Evolutionary conservation across 1,140 invertebrate genomes (phyloP).

Genomic region (Saxidomus purpurata): DNA sequence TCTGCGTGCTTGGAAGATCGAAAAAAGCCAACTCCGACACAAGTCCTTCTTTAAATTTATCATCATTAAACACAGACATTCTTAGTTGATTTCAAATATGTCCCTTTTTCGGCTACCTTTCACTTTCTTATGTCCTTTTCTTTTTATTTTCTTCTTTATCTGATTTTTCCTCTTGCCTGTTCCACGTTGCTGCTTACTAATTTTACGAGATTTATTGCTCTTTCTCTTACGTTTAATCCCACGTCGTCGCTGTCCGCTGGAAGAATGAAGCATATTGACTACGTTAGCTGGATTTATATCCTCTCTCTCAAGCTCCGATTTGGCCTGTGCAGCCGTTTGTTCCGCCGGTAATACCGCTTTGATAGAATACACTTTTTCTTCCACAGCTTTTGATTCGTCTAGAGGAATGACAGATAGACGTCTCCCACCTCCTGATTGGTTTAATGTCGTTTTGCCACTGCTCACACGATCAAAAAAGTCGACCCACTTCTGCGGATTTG

Average conservation of each 20-base stretch:
- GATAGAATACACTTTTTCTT: slow-evolving; percentile 10
- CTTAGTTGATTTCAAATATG: slow-evolving; percentile 13
- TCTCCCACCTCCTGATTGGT: slow-evolving; percentile 29
- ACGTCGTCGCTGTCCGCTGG: not conserved
- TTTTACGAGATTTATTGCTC: not conserved
- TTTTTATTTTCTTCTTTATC: slow-evolving; percentile 23
- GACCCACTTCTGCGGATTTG: slow-evolving; percentile 58
- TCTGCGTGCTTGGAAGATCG: slow-evolving; percentile 48
- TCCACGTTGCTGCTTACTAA: not conserved
- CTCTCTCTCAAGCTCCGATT: slow-evolving; percentile 43
- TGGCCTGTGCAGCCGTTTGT: slow-evolving; percentile 62
- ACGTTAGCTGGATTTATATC: slow-evolving; percentile 39
- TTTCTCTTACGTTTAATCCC: slow-evolving; percentile 33
- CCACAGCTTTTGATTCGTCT: not conserved
- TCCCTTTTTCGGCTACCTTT: not conserved
- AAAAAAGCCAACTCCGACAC: slow-evolving; percentile 45
- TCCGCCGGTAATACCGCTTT: slow-evolving; percentile 58
- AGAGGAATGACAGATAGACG: slow-evolving; percentile 27
- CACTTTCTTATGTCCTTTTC: not conserved
- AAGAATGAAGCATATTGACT: slow-evolving; percentile 20
- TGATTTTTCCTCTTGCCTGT: slow-evolving; percentile 26
- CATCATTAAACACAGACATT: slow-evolving; percentile 12
- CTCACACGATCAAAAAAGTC: slow-evolving; percentile 52
- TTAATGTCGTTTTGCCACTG: slow-evolving; percentile 26
- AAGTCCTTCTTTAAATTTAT: slow-evolving; percentile 19